Conservation (phyloP, 1,140 invertebrate genomes). For the Pissodes strobi region DNA sequence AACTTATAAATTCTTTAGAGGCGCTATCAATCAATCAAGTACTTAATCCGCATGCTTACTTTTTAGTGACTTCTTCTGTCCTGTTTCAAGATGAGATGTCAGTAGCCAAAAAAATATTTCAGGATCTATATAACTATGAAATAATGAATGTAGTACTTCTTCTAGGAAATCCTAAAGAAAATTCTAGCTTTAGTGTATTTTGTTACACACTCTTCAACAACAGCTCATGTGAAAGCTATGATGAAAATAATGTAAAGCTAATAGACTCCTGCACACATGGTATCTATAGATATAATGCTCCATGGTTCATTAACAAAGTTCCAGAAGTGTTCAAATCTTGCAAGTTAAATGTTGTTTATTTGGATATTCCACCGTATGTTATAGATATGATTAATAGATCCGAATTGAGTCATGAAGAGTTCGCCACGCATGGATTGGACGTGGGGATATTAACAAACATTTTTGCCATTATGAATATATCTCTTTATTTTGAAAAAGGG, state of each 20-base stretch:
- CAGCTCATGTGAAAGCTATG: constrained; percentile 30
- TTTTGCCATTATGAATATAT: constrained; percentile 24
- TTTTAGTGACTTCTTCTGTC: constrained; percentile 37
- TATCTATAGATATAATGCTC: background rate
- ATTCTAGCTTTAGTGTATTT: constrained; percentile 34
- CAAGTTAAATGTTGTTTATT: constrained; percentile 34
- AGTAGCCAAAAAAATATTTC: constrained; percentile 27
- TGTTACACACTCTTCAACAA: constrained; percentile 41
- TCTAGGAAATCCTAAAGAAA: constrained; percentile 12
- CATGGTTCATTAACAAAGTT: constrained; percentile 35
- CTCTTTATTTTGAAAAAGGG: constrained; percentile 14
- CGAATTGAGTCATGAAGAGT: background rate
- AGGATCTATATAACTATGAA: constrained; percentile 26
- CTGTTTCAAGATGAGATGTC: constrained; percentile 2
- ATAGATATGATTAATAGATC: constrained; percentile 8
- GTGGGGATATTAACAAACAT: constrained; percentile 25
- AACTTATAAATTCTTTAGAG: too few relatives aligned
- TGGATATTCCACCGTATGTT: constrained; percentile 38
- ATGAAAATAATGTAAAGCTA: constrained; percentile 13
- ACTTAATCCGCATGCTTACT: constrained; percentile 44
- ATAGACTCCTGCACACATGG: constrained; percentile 27
- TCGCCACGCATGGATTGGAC: constrained; percentile 20
- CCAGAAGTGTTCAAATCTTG: constrained; percentile 40
- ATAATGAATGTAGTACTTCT: constrained; percentile 37
- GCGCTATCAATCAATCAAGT: too few relatives aligned